A percentile compares a stretch with the other conserved stretches of the same genome.
Conservation (phyloP, 2,888 invertebrate species). For the Carabus problematicus region DNA sequence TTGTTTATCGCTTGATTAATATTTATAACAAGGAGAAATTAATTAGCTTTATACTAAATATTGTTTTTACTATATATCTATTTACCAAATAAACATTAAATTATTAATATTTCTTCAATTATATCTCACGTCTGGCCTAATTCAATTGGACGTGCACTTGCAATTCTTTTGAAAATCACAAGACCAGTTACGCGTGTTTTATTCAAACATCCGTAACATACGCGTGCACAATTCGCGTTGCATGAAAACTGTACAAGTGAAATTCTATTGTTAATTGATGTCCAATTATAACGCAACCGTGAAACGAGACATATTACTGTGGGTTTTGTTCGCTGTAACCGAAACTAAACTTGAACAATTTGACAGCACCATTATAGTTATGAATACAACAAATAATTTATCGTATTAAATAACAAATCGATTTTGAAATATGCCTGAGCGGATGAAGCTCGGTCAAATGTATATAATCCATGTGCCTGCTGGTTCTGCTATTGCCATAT, state of each 20-base stretch:
- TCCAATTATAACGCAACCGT: conserved; percentile 29
- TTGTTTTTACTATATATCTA: too few relatives aligned
- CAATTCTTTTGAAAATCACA: too few relatives aligned
- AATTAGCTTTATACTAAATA: too few relatives aligned
- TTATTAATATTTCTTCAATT: too few relatives aligned
- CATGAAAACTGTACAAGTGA: conserved; percentile 8
- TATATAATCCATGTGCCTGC: conserved; percentile 8
- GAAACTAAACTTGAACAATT: conserved; percentile 18
- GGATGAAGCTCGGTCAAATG: conserved; percentile 23
- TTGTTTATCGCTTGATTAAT: too few relatives aligned
- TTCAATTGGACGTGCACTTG: too few relatives aligned
- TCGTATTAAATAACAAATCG: conserved; percentile 32
- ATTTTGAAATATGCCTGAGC: conserved; percentile 1
- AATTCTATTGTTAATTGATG: conserved; percentile 39
- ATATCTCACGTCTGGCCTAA: too few relatives aligned
- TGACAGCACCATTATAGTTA: conserved; percentile 32
- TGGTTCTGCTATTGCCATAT: neutral
- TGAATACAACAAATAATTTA: conserved; percentile 30
- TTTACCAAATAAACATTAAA: too few relatives aligned
- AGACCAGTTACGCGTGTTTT: too few relatives aligned
- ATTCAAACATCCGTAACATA: too few relatives aligned
- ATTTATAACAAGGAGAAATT: too few relatives aligned
- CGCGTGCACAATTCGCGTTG: too few relatives aligned
- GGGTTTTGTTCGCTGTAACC: neutral
- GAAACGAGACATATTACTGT: neutral